Conservation (phyloP, 1,140 invertebrate species). For the Physella acuta region DNA sequence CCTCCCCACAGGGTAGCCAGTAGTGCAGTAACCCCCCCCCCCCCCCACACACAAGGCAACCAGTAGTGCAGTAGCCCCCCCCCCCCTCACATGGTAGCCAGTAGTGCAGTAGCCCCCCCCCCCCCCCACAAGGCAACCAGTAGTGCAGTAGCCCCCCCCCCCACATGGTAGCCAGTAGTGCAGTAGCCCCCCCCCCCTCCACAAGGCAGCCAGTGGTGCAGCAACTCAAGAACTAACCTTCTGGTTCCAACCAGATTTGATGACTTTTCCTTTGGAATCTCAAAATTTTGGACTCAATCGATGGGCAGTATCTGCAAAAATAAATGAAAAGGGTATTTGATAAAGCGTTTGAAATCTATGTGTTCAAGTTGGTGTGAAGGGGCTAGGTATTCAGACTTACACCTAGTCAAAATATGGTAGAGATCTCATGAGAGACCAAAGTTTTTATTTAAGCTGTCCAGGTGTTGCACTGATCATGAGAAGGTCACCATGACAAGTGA, state of each 20-base stretch:
- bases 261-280: constrained; percentile 73
- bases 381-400: too few relatives aligned
- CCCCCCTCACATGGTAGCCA: background rate
- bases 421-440: too few relatives aligned
- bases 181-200: background rate
- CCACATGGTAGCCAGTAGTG: background rate
- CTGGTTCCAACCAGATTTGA: constrained; percentile 86
- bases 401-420: too few relatives aligned
- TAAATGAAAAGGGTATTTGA: constrained; percentile 20
- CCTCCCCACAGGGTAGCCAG: too few relatives aligned
- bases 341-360: too few relatives aligned
- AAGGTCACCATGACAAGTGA: too few relatives aligned
- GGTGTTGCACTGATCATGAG: too few relatives aligned
- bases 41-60: background rate
- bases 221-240: constrained; percentile 65
- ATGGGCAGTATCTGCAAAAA: constrained; percentile 77
- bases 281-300: constrained; percentile 87
- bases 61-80: too few relatives aligned
- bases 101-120: background rate
- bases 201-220: background rate
- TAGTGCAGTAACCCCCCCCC: too few relatives aligned
- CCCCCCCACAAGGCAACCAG: background rate
- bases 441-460: too few relatives aligned
- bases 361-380: too few relatives aligned
- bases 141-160: background rate